Evolutionary conservation across 2,797 vertebrate species (phyloP).

Genomic region (Varecia variegata): DNA sequence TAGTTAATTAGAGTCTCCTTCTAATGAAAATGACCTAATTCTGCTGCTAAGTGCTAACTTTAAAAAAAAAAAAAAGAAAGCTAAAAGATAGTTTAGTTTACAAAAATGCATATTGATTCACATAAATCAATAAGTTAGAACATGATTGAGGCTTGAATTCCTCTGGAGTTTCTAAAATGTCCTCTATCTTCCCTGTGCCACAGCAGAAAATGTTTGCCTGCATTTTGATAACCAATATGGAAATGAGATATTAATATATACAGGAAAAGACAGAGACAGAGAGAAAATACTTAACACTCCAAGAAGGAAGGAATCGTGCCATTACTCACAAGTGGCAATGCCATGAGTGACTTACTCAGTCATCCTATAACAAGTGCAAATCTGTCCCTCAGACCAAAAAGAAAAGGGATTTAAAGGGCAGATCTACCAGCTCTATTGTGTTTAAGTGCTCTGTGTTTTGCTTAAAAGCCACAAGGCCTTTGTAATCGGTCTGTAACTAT

Average conservation of each 20-base stretch:
- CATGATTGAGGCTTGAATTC: constrained; percentile 73
- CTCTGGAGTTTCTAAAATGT: constrained; percentile 67
- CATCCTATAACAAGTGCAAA: constrained; percentile 51
- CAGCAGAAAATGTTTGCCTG: constrained; percentile 63
- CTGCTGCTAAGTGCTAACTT: constrained; percentile 72
- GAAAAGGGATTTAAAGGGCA: constrained; percentile 48
- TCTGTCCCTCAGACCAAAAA: constrained; percentile 34
- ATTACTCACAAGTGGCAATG: constrained; percentile 36
- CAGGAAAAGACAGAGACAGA: constrained; percentile 56
- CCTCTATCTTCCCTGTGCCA: constrained; percentile 46
- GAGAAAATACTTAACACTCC: constrained; percentile 66
- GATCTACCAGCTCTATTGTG: neutral
- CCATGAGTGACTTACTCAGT: constrained; percentile 64
- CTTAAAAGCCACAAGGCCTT: neutral
- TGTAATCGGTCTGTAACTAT: neutral
- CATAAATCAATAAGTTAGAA: constrained; percentile 75
- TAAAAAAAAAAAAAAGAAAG: constrained; percentile 44
- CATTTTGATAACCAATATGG: constrained; percentile 70
- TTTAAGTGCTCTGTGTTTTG: constrained; percentile 8
- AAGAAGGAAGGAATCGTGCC: constrained; percentile 44
- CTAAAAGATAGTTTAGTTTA: constrained; percentile 71
- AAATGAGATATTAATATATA: constrained; percentile 69
- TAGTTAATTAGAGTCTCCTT: constrained; percentile 82
- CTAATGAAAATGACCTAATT: constrained; percentile 85
- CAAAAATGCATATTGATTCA: constrained; percentile 78